Evolutionary conservation across 2,797 vertebrate species (phyloP).

Genomic region (Aplochiton taeniatus): DNA sequence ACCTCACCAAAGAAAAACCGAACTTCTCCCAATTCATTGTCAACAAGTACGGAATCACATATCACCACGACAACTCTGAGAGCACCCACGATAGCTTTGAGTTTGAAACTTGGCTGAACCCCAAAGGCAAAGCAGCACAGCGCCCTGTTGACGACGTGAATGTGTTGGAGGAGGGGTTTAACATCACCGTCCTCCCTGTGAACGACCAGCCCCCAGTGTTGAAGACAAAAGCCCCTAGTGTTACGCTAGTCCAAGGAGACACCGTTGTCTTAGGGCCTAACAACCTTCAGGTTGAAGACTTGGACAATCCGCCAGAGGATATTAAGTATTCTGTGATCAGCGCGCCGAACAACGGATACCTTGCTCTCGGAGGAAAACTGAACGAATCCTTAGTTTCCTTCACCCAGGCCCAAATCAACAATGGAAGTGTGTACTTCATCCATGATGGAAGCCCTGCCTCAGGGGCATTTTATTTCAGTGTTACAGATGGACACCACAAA

Average conservation of each 20-base stretch:
- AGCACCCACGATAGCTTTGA: conserved; percentile 79
- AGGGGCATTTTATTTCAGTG: conserved; percentile 90
- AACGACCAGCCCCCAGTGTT: conserved; percentile 88
- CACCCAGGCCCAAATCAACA: conserved; percentile 86
- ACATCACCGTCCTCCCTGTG: conserved; percentile 81
- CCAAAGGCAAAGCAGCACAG: conserved; percentile 77
- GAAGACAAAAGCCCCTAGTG: conserved; percentile 82
- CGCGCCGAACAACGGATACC: conserved; percentile 85
- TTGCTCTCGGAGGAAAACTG: conserved; percentile 73
- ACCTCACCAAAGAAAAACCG: conserved; percentile 85
- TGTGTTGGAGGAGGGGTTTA: conserved; percentile 83
- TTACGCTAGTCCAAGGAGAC: conserved; percentile 84
- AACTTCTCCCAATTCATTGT: conserved; percentile 88
- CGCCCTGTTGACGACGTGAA: conserved; percentile 69
- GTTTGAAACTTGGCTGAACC: conserved; percentile 85
- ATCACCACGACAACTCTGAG: conserved; percentile 88
- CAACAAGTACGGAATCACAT: conserved; percentile 85
- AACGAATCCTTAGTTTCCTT: conserved; percentile 76
- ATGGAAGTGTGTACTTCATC: conserved; percentile 79
- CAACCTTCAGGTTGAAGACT: conserved; percentile 83
- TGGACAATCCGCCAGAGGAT: conserved; percentile 82
- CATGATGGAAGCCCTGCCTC: conserved; percentile 85
- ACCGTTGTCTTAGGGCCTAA: conserved; percentile 70
- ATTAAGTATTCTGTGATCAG: conserved; percentile 83
- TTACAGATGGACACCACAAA: conserved; percentile 86